Percentiles rank a stretch among this genome's conserved stretches.
phyloP scores from a whole-genome alignment of 1,140 invertebrate species.

The Drosophila yakuba region DNA sequence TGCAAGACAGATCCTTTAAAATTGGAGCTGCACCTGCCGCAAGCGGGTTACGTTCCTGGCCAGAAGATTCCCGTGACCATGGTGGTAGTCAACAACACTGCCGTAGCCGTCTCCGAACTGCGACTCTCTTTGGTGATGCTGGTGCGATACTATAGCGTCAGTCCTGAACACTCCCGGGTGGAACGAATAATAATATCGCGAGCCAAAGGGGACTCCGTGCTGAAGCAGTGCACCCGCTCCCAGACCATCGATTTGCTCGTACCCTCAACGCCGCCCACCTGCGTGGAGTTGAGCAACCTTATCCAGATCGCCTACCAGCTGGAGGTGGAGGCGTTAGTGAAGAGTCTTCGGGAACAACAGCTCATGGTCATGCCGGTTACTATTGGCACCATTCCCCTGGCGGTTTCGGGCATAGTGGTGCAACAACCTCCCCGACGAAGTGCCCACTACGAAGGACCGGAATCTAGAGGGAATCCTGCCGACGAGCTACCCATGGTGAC shows the following conservation, averaged over 20 bases:
- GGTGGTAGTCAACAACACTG: conserved; percentile 84
- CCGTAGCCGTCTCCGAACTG: conserved; percentile 85
- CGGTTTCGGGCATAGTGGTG: conserved; percentile 52
- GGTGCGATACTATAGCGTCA: conserved; percentile 84
- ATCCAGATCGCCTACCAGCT: conserved; percentile 89
- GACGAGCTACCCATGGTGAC: conserved; percentile 61
- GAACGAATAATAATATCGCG: conserved; percentile 86
- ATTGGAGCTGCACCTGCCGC: conserved; percentile 72
- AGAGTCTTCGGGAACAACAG: conserved; percentile 85
- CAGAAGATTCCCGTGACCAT: conserved; percentile 71
- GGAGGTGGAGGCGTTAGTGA: conserved; percentile 85
- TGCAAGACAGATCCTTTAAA: conserved; percentile 76
- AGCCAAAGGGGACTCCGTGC: conserved; percentile 85
- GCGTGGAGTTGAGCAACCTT: conserved; percentile 88
- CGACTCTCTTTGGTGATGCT: conserved; percentile 85
- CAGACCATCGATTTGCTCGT: conserved; percentile 85
- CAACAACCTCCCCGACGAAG: conserved; percentile 71
- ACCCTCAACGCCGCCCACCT: conserved; percentile 89
- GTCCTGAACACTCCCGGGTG: conserved; percentile 86
- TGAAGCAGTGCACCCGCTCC: conserved; percentile 79
- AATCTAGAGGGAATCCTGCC: conserved; percentile 9
- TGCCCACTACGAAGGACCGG: conserved; percentile 49
- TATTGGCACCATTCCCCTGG: conserved; percentile 86
- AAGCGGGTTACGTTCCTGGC: conserved; percentile 77
- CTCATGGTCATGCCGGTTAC: conserved; percentile 85